These are phyloP conservation scores for Orchesella cincta DNA, from an alignment of 1,140 invertebrate species.

Conservation along the genomic window DNA sequence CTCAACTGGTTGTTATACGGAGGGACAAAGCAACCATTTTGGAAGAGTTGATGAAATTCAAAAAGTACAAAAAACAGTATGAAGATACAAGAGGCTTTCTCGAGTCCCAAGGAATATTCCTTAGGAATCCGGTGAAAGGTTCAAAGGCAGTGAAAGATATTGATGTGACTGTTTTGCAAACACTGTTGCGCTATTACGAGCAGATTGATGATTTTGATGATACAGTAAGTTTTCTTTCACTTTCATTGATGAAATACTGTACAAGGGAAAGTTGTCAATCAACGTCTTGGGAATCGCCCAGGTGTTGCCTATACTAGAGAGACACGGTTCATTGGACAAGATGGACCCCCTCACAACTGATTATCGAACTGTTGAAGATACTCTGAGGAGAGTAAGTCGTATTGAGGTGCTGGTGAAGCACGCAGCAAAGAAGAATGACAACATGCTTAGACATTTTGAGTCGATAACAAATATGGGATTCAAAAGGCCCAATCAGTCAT, in stretches of 20 bases:
- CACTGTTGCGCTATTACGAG: not conserved
- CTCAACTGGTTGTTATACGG: too few species aligned
- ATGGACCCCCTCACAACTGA: not conserved
- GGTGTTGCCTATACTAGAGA: not conserved
- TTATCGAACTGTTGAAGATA: not conserved
- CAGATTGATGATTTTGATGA: not conserved
- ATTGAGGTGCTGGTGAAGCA: not conserved
- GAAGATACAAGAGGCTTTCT: not conserved
- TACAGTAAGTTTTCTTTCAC: too few species aligned
- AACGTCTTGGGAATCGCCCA: too few species aligned
- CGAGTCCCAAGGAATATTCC: not conserved
- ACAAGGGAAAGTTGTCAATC: too few species aligned
- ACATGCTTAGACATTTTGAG: constrained; percentile 10
- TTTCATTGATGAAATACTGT: too few species aligned
- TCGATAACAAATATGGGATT: not conserved
- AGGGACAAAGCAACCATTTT: not conserved
- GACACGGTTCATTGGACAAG: not conserved
- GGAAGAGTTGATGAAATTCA: not conserved
- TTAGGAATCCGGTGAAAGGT: not conserved
- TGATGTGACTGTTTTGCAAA: not conserved
- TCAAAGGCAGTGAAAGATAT: not conserved
- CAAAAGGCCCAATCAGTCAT: not conserved
- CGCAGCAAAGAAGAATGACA: not conserved
- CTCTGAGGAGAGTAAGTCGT: not conserved
- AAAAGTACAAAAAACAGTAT: not conserved